phyloP scores from a whole-genome alignment of 1,140 invertebrate species.

The Listronotus bonariensis region DNA sequence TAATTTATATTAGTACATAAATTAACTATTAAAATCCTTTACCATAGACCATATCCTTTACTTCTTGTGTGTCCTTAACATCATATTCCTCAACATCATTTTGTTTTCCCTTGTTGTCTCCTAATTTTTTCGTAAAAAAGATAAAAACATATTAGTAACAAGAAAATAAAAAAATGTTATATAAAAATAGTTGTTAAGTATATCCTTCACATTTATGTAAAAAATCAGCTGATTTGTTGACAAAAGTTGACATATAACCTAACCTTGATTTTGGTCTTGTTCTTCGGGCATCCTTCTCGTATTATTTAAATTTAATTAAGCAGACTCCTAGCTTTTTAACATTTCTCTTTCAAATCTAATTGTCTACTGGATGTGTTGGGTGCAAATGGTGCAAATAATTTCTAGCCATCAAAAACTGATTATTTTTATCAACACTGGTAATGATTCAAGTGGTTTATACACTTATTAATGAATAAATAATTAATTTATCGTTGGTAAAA shows the following conservation, averaged over 20 bases:
- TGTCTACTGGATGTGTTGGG: too few species aligned
- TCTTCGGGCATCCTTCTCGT: constrained; percentile 13
- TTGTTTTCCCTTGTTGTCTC: constrained; percentile 28
- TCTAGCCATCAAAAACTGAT: too few species aligned
- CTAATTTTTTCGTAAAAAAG: constrained; percentile 55
- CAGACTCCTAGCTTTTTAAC: too few species aligned
- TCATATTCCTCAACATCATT: constrained; percentile 21
- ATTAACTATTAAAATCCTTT: constrained; percentile 15
- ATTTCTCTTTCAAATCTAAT: too few species aligned
- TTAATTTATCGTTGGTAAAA: too few species aligned
- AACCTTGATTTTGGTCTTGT: constrained; percentile 22
- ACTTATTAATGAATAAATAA: too few species aligned
- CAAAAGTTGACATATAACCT: constrained; percentile 22
- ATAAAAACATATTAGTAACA: constrained; percentile 41
- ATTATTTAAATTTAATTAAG: constrained; percentile 1
- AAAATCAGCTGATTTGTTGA: constrained; percentile 34
- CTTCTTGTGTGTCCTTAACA: constrained; percentile 44
- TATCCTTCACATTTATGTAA: constrained; percentile 1
- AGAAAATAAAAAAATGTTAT: constrained; percentile 9
- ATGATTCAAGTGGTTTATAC: too few species aligned
- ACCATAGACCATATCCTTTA: constrained; percentile 54
- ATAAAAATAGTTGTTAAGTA: not conserved
- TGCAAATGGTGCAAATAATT: too few species aligned
- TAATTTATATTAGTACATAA: not conserved
- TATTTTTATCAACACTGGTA: too few species aligned